Base-by-base conservation (phyloP, 2,888 invertebrate species). In the Gandaritis pyraliata region DNA sequence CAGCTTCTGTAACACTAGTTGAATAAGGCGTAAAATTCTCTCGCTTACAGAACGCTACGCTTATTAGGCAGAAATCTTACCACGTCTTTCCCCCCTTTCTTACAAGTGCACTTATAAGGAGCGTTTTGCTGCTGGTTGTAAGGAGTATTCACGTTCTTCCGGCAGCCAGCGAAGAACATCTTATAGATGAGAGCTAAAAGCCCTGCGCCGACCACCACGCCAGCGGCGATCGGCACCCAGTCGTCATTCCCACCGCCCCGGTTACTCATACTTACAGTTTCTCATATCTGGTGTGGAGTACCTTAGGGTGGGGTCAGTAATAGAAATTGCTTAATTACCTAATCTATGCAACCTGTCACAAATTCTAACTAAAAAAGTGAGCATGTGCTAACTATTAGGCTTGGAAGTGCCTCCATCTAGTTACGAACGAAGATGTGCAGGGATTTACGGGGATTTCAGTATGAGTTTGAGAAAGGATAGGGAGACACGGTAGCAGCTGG, bases 131-230 rank as follows among this genome's bases (percentile, higher is more conserved):
- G 83, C 36, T 78, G 74, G 45, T 81, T 72, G 13, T 12, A 23
- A 2, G 41, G 45, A 10, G 41, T 29, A 11, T 56, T 53, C 8
- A 45, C 52, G 1, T 50, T 50, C n/a, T 63, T 60, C 33, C 56
- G 54, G 15, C 53, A 33, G 0, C 49, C 63, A 11, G 56, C 30
- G 48, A 65, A 74, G 64, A 77, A 73, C 68, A 82, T 63, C 63
- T 78, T 82, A 70, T 83, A 84, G 5, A 85, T 30, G 15, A 85
- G 59, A 0, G 77, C 69, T 18, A 85, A 72, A 1, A 82, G 60
- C 0, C 86, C 84, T 0, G 74, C 77, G n/a, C 86, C 77, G 12
- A 86, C 70, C 6, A 77, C 75, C 47, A 85, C 67, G 11, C 84
- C 85, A 0, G 79, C 85, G 8, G 79, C 81, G 1, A 85, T 46